These are phyloP conservation scores for Scaptomyza caliginosa DNA, from an alignment of 2,888 invertebrate species.

Conservation along the genomic window DNA sequence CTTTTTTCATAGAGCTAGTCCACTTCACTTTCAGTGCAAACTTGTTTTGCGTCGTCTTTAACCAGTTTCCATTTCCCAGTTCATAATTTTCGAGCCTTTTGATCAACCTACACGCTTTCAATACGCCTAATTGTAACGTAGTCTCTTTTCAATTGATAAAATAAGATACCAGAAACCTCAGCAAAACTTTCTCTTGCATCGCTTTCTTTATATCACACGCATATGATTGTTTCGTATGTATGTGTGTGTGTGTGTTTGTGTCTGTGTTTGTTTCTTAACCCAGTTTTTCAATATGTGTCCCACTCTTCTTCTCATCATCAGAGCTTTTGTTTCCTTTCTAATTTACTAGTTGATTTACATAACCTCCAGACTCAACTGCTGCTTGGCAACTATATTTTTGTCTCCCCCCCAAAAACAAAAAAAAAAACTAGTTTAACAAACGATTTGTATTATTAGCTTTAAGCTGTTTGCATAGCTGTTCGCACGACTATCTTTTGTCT, in stretches of 20 bases:
- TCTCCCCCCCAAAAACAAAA: too few species aligned
- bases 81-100: slow-evolving; percentile 11
- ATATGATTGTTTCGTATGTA: slow-evolving; percentile 15
- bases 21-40: slow-evolving; percentile 73
- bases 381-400: slow-evolving; percentile 39
- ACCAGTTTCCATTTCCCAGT: slow-evolving; percentile 53
- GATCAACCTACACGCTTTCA: slow-evolving; percentile 25
- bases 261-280: slow-evolving; percentile 45
- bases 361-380: slow-evolving; percentile 41
- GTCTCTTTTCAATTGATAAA: slow-evolving; percentile 62
- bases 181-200: slow-evolving; percentile 61
- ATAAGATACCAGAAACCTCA: slow-evolving; percentile 19
- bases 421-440: slow-evolving; percentile 59
- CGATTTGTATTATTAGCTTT: background rate
- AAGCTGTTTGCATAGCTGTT: slow-evolving; percentile 51
- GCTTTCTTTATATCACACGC: slow-evolving; percentile 44
- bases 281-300: slow-evolving; percentile 59
- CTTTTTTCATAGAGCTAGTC: slow-evolving; percentile 27
- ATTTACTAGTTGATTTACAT: slow-evolving; percentile 65
- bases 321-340: slow-evolving; percentile 65
- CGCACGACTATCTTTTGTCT: background rate
- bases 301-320: slow-evolving; percentile 28
- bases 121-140: slow-evolving; percentile 59
- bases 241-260: slow-evolving; percentile 6
- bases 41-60: slow-evolving; percentile 53